Evolutionary conservation across 2,888 invertebrate species (phyloP).

Genomic region (Hirtodrosophila confusa): DNA sequence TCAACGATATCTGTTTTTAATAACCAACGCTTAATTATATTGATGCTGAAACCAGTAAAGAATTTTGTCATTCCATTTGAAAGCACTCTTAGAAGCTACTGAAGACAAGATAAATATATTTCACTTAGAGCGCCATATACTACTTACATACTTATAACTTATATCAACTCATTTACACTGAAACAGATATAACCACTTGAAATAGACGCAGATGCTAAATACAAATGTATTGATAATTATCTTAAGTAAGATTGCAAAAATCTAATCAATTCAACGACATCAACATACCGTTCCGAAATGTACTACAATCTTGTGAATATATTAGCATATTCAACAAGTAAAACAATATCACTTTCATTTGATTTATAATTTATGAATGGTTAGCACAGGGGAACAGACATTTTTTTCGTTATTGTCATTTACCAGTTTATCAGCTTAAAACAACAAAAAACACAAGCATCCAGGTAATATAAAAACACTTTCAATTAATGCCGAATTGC

Average conservation of each 20-base stretch:
- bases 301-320: not conserved
- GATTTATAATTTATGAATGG: conserved; percentile 24
- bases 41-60: too few relatives aligned
- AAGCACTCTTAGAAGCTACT: too few relatives aligned
- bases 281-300: not conserved
- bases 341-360: conserved; percentile 32
- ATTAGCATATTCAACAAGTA: conserved; percentile 35
- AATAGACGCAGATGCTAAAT: too few relatives aligned
- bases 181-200: too few relatives aligned
- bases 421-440: conserved; percentile 13
- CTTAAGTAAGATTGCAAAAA: not conserved
- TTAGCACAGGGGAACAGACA: conserved; percentile 12
- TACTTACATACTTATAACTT: too few relatives aligned
- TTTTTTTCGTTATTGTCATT: conserved; percentile 9
- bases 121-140: too few relatives aligned
- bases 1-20: too few relatives aligned
- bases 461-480: conserved; percentile 7
- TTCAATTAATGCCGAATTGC: conserved; percentile 44
- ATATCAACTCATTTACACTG: too few relatives aligned
- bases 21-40: too few relatives aligned
- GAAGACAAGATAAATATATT: too few relatives aligned
- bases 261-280: conserved; percentile 10
- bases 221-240: too few relatives aligned
- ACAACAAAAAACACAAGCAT: not conserved
- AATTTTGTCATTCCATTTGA: too few relatives aligned